Evolutionary conservation across 2,113 vertebrate species (phyloP).

Genomic region (Heterotis niloticus): DNA sequence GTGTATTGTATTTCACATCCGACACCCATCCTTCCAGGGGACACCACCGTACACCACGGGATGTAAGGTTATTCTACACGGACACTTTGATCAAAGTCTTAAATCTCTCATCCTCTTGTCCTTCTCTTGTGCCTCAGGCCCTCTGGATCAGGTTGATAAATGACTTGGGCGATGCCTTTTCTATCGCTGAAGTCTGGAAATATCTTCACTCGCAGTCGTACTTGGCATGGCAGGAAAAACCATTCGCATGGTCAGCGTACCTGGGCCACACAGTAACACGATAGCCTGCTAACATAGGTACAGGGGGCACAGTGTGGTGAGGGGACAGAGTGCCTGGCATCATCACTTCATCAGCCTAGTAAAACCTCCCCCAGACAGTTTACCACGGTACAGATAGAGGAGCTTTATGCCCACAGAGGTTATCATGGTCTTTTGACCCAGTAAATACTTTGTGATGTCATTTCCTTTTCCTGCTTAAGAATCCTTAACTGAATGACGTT

Average conservation of each 20-base stretch:
- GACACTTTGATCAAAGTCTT: conserved; percentile 7
- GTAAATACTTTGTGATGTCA: not conserved
- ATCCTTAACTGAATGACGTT: not conserved
- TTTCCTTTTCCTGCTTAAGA: conserved; percentile 2
- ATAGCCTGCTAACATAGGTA: not conserved
- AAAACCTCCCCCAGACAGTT: no score
- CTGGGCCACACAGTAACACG: not conserved
- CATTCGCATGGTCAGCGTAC: not conserved
- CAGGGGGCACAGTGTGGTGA: not conserved
- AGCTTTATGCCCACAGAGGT: not conserved
- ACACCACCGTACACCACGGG: conserved; percentile 25
- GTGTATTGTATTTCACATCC: conserved; percentile 32
- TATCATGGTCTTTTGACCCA: not conserved
- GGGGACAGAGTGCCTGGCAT: not conserved
- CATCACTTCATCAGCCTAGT: no score
- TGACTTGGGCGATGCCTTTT: not conserved
- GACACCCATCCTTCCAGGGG: conserved; percentile 19
- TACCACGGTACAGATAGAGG: not conserved
- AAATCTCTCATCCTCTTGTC: not conserved
- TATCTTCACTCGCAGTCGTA: not conserved
- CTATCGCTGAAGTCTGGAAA: not conserved
- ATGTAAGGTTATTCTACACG: conserved; percentile 28
- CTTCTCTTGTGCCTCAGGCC: not conserved
- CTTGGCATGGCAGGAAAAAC: not conserved
- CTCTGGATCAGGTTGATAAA: not conserved